A percentile compares a stretch with the other conserved stretches of the same genome.
Conservation (phyloP, 2,888 invertebrate genomes). For the Morinoia aosen region DNA sequence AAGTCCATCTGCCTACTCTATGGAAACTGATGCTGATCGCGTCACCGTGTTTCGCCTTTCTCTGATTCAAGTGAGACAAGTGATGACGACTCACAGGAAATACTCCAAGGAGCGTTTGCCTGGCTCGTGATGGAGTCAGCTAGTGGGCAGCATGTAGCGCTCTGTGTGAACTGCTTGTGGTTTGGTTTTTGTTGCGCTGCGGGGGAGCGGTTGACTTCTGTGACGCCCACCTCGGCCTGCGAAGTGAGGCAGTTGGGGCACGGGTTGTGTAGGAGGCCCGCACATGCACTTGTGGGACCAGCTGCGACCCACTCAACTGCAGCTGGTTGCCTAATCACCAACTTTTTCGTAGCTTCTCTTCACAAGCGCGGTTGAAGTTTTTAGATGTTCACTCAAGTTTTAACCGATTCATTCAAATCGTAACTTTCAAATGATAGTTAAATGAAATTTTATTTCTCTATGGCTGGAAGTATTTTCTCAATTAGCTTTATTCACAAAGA, state of each 20-base stretch:
- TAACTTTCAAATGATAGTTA: too few species aligned
- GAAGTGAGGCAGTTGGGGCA: not conserved
- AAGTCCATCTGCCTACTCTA: not conserved
- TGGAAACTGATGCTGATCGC: not conserved
- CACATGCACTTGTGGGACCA: not conserved
- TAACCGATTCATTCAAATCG: too few species aligned
- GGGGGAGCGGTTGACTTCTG: conserved; percentile 2
- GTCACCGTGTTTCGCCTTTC: not conserved
- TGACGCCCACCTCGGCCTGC: not conserved
- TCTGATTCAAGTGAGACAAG: not conserved
- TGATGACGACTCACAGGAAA: not conserved
- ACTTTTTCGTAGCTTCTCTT: not conserved
- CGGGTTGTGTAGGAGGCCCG: not conserved
- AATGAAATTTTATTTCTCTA: not conserved
- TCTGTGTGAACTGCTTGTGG: not conserved
- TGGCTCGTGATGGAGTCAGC: not conserved
- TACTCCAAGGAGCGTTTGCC: not conserved
- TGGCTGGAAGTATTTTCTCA: not conserved
- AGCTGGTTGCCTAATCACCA: not conserved
- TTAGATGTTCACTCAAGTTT: too few species aligned
- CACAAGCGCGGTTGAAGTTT: not conserved
- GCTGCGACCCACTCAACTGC: not conserved
- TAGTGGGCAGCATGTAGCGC: not conserved
- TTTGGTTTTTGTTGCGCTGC: not conserved
- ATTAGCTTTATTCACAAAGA: not conserved